Evolutionary conservation across 2,113 vertebrate genomes (phyloP).

Genomic region (Bombycilla garrulus): DNA sequence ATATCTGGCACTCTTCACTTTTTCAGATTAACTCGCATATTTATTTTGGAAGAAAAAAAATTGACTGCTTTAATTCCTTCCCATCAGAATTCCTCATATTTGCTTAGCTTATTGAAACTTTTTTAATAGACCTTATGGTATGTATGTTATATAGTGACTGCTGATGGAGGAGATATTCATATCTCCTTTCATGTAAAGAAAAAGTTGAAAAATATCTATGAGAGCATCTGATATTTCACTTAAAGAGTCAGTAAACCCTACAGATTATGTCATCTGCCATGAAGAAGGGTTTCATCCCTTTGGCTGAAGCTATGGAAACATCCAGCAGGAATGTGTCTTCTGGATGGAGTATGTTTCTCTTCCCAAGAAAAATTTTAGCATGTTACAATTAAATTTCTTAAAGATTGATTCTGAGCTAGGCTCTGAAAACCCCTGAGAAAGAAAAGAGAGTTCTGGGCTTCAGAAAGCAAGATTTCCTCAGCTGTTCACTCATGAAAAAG

Average conservation of each 20-base stretch:
- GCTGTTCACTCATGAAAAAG: background rate
- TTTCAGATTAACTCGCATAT: slow-evolving; percentile 11
- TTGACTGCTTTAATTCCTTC: background rate
- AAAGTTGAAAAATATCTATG: background rate
- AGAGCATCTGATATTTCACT: background rate
- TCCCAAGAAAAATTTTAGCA: background rate
- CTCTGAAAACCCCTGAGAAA: background rate
- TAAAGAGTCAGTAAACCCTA: background rate
- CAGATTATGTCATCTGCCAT: background rate
- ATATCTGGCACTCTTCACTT: slow-evolving; percentile 26
- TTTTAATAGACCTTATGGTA: background rate
- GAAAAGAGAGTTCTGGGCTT: background rate
- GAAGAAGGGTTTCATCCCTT: background rate
- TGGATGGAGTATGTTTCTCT: background rate
- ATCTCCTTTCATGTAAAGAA: background rate
- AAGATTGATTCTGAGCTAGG: background rate
- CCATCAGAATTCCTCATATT: slow-evolving; percentile 30
- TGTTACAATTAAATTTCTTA: background rate
- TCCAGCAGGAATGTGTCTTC: background rate
- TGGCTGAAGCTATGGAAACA: background rate
- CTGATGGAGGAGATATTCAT: background rate
- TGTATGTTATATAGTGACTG: background rate
- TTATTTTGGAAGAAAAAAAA: slow-evolving; percentile 40
- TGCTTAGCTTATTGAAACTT: slow-evolving; percentile 12
- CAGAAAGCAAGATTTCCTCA: background rate